A percentile compares a stretch with the other conserved stretches of the same genome.
phyloP scores from a whole-genome alignment of 1,140 invertebrate genomes.

The Lordiphosa collinella region DNA sequence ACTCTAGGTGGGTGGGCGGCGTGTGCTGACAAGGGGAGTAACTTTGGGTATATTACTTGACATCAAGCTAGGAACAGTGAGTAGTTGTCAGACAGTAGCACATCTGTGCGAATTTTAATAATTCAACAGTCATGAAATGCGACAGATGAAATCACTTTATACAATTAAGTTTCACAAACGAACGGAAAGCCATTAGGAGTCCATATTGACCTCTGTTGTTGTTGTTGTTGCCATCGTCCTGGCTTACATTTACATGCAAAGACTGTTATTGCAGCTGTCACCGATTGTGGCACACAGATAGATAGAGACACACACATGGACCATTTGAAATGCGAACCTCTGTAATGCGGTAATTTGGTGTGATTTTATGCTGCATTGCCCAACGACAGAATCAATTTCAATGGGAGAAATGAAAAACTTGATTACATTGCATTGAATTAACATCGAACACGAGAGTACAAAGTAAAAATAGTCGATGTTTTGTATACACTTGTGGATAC shows the following conservation, averaged over 20 bases:
- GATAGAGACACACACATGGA: conserved; percentile 9
- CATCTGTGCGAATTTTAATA: conserved; percentile 33
- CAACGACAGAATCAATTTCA: conserved; percentile 31
- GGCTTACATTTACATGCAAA: conserved; percentile 53
- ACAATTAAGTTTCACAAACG: conserved; percentile 42
- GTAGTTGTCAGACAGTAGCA: conserved; percentile 1
- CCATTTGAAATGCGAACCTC: conserved; percentile 5
- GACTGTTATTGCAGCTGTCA: conserved; percentile 66
- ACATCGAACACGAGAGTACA: conserved; percentile 5
- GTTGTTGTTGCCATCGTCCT: conserved; percentile 15
- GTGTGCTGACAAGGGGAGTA: conserved; percentile 7
- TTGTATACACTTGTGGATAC: no score
- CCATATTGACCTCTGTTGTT: conserved; percentile 19
- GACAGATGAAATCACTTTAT: conserved; percentile 49
- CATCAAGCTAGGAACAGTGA: conserved; percentile 12
- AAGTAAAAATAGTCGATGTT: no score
- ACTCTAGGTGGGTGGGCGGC: neutral
- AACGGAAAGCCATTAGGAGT: conserved; percentile 16
- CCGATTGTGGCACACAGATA: conserved; percentile 8
- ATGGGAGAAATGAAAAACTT: conserved; percentile 18
- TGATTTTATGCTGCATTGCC: conserved; percentile 20
- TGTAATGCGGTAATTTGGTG: conserved; percentile 31
- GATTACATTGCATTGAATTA: conserved; percentile 31
- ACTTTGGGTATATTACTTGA: conserved; percentile 19
- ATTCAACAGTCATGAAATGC: conserved; percentile 38